Evolutionary conservation across 2,888 invertebrate species (phyloP).

Genomic region (Agriopis marginaria): DNA sequence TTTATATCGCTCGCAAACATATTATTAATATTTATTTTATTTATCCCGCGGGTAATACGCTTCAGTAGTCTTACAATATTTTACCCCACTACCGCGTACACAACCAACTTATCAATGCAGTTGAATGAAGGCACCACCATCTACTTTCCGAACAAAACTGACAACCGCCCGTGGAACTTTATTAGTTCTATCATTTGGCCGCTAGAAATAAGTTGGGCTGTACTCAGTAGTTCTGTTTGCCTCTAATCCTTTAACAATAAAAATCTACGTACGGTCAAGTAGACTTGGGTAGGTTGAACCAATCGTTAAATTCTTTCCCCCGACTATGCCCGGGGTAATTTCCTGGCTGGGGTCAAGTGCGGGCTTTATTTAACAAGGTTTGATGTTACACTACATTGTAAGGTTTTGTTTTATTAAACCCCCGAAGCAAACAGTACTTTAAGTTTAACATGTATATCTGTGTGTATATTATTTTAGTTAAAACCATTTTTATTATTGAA

Average conservation of each 20-base stretch:
- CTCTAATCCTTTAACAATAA: conserved; percentile 29
- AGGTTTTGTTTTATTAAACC: neutral
- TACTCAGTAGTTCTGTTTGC: conserved; percentile 10
- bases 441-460: too few relatives aligned
- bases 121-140: neutral
- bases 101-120: neutral
- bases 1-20: neutral
- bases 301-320: conserved; percentile 55
- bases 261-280: conserved; percentile 23
- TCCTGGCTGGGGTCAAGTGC: conserved; percentile 52
- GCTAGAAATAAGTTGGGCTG: neutral
- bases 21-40: conserved; percentile 10
- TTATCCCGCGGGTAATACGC: neutral
- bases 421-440: too few relatives aligned
- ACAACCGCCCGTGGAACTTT: neutral
- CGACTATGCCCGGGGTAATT: conserved; percentile 51
- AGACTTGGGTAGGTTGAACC: conserved; percentile 31
- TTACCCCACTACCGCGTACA: neutral
- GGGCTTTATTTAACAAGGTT: conserved; percentile 32
- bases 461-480: too few relatives aligned
- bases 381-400: conserved; percentile 42
- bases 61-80: conserved; percentile 7
- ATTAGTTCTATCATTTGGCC: neutral
- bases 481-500: too few relatives aligned
- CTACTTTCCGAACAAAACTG: neutral